Evolutionary conservation across 2,888 invertebrate species (phyloP).

Genomic region (Entomobrya proxima): DNA sequence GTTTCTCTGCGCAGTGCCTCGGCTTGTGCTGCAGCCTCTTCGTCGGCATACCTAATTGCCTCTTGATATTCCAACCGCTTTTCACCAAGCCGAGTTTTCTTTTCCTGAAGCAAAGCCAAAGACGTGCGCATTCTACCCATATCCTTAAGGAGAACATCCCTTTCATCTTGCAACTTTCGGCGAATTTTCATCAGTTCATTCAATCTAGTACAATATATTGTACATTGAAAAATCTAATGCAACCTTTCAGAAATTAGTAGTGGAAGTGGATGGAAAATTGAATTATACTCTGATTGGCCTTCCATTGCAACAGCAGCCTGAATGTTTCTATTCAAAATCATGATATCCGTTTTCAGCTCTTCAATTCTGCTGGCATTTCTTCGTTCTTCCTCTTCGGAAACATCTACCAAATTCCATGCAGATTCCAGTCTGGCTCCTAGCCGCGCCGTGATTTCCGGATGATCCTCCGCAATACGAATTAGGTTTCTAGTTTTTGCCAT

Average conservation of each 20-base stretch:
- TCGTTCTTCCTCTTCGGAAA: constrained; percentile 69
- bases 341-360: constrained; percentile 70
- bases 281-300: constrained; percentile 70
- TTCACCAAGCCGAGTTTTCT: constrained; percentile 43
- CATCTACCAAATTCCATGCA: constrained; percentile 71
- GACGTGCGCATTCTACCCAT: constrained; percentile 63
- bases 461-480: constrained; percentile 72
- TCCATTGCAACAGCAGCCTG: constrained; percentile 69
- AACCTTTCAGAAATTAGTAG: neutral
- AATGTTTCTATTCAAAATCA: constrained; percentile 69
- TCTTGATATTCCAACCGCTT: constrained; percentile 65
- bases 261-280: neutral
- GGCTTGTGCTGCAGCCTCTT: constrained; percentile 67
- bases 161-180: constrained; percentile 65
- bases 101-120: constrained; percentile 55
- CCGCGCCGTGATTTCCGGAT: constrained; percentile 64
- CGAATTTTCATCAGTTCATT: constrained; percentile 69
- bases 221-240: no score
- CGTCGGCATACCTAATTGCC: constrained; percentile 61
- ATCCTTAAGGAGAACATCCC: constrained; percentile 63
- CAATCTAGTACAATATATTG: constrained; percentile 37
- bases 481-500: constrained; percentile 67
- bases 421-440: constrained; percentile 67
- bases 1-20: constrained; percentile 70
- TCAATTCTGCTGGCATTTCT: constrained; percentile 64